A percentile compares a stretch with the other conserved stretches of the same genome.
phyloP scores from a whole-genome alignment of 2,797 vertebrate genomes.

The Discoglossus pictus region DNA sequence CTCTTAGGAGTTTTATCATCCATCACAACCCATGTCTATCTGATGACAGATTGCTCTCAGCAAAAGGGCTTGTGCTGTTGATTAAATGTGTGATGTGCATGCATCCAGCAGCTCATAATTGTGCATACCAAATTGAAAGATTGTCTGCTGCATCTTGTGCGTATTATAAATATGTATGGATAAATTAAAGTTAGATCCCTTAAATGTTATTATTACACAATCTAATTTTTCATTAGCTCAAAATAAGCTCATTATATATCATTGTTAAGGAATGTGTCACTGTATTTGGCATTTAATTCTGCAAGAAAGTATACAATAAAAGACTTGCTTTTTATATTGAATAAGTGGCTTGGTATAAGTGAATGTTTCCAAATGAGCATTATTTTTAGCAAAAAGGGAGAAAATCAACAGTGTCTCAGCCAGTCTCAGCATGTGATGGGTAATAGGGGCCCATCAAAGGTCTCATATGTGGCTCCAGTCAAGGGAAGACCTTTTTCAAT shows the following conservation, averaged over 20 bases:
- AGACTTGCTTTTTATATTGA: too few relatives aligned
- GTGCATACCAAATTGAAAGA: conserved; percentile 21
- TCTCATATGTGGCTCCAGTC: too few relatives aligned
- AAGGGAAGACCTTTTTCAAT: too few relatives aligned
- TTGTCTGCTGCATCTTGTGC: conserved; percentile 23
- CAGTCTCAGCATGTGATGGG: too few relatives aligned
- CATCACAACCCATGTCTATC: conserved; percentile 44
- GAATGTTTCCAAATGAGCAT: too few relatives aligned
- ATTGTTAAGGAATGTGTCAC: conserved; percentile 51
- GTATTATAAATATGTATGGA: background rate
- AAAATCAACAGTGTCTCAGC: too few relatives aligned
- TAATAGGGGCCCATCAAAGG: too few relatives aligned
- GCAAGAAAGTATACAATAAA: too few relatives aligned
- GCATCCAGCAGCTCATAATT: conserved; percentile 51
- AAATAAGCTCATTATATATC: conserved; percentile 44
- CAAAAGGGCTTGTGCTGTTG: conserved; percentile 49
- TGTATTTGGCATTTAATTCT: conserved; percentile 41
- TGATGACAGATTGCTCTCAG: conserved; percentile 53
- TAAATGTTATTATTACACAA: conserved; percentile 19
- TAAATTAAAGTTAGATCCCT: background rate
- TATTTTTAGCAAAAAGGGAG: too few relatives aligned
- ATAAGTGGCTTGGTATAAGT: too few relatives aligned
- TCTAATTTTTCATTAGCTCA: conserved; percentile 31
- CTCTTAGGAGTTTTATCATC: conserved; percentile 38
- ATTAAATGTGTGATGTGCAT: conserved; percentile 57